Base-by-base conservation (phyloP, 2,888 invertebrate species). In the Cerastis rubricosa region DNA sequence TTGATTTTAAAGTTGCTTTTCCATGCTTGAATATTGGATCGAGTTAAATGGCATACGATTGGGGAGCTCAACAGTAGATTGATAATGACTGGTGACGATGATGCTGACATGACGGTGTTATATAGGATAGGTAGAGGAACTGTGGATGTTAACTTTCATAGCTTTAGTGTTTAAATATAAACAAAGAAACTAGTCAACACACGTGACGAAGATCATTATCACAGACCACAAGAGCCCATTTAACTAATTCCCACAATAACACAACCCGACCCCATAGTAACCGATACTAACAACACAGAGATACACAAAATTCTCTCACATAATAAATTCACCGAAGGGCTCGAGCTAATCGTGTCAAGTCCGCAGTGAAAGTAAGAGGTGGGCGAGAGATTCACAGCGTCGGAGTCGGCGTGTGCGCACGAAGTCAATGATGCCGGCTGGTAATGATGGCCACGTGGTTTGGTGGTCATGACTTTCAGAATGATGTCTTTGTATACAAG, bases 311-410 rank as follows among this genome's bases (percentile, higher is more conserved):
- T 75, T 85, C 80, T 87, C 81, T 84, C 85, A 70, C 80, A 85
- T 78, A 80, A 65, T 82, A 87, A 83, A 87, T 88, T 85, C 17
- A 78, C 87, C 87, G 88, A 92, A 92, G 91, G 93, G 93, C 89
- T 83, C 59, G 2, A 49, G 81, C 85, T 88, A 91, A 92, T 89
- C 86, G 85, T 92, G 93, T 90, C 93, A 91, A 90, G 91, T 90
- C 87, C 86, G 87, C 85, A 93, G 94, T 94, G 94, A 94, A 94
- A 94, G 94, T 94, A 90, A 88, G 82, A 74, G 85, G 86, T 88
- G 85, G 84, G 87, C 81, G 86, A 79, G 83, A 81, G 77, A 74
- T 75, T 75, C 78, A 77, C 81, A 67, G 64, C 43, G n/a, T 43
- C 64, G 64, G 59, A 43, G 64, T 40, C 64, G 45, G 80, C 65